Evolutionary conservation across 2,888 invertebrate species (phyloP), one percentile per base, ranked within the genome.

Genomic region (Athetis lepigone): DNA sequence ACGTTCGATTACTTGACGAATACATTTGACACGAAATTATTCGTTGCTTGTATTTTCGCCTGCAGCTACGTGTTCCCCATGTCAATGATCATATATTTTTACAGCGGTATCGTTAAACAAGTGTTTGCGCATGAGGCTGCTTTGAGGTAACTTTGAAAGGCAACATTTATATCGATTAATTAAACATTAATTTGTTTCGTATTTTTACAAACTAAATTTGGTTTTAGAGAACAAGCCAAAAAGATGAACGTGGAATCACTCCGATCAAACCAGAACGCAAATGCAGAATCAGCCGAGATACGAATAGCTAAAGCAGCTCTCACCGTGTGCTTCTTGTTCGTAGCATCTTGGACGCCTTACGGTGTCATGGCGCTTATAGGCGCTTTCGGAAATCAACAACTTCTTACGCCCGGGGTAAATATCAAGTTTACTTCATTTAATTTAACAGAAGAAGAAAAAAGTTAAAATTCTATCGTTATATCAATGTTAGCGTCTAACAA

Each of bases 191-290:
- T 33, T 33, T 13, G 33, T 13, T 33, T n/a, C 18, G 23, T 4
- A 0, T n/a, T 16, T 16, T 25, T n/a, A n/a, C 2, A 25, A 25
- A 61, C 7, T 4, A 27, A 46, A 36, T 5, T 66, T 7, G 16
- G 52, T 49, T 70, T 62, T 77, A 94, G 95, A 70, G 93, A 91
- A 76, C 94, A 95, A 89, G 98, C 98, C 0, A 98, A 98, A 85
- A 98, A 98, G 91, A 98, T 98, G 98, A 98, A 98, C 84, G 98
- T 98, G 0, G 98, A 98, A 82, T 98, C 98, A 1, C 92, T 98
- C 33, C 95, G 98, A 83, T 95, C 96, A 70, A 96, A 97, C 90
- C 96, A 97, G 87, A 95, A 96, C 76, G 95, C 96, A 56, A 95
- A 96, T 56, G 96, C 96, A 40, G 95, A 98, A 75, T 97, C 98